Base-by-base conservation (phyloP, 1,140 invertebrate species). In the Drosophila truncata region DNA sequence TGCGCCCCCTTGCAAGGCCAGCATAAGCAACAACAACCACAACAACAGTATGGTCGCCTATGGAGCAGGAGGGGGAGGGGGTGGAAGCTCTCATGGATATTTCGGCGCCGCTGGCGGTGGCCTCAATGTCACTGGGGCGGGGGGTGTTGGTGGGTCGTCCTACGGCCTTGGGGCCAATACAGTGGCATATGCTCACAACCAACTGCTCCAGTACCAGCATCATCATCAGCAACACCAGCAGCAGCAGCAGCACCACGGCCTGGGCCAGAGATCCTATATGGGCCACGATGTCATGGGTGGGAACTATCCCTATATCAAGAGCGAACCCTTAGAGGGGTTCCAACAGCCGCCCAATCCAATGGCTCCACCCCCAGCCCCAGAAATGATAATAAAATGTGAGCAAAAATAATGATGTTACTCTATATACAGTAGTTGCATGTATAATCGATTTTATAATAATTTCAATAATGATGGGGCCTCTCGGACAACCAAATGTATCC, bases 381-480 rank as follows among this genome's bases (percentile, higher is more conserved):
- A 90, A 50, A 78, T 91, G 82, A 82, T 85, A 82, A 90, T 90
- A 64, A 90, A 90, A 86, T 90, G 85, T 90, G 50, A 65, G 62
- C 31, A 18, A 10, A 54, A 35, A 54, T 54, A 54, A 33, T 23
- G 18, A 20, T 23, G 18, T 23, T 54, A 16, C 31, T 54, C 31
- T 54, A 23, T 54, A 23, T 35, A 23, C 27, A 60, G 44, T 23
- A 37, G 31, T 18, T 18, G 33, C 49, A 46, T n/a, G 20, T 49
- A 35, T 59, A 52, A 47, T 44, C 31, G 33, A 27, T 27, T 37
- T 62, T 52, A 13, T 59, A 27, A 42, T 44, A 27, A 7, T 18
- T 61, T 33, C 6, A 25, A 23, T 20, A 13, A 13, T 20, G 14
- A 16, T 33, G 63, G 33, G 20, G 14, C 8, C 13, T 10, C 31